These are phyloP conservation scores for Campaea margaritaria DNA, from an alignment of 2,888 invertebrate species.

Conservation along the genomic window DNA sequence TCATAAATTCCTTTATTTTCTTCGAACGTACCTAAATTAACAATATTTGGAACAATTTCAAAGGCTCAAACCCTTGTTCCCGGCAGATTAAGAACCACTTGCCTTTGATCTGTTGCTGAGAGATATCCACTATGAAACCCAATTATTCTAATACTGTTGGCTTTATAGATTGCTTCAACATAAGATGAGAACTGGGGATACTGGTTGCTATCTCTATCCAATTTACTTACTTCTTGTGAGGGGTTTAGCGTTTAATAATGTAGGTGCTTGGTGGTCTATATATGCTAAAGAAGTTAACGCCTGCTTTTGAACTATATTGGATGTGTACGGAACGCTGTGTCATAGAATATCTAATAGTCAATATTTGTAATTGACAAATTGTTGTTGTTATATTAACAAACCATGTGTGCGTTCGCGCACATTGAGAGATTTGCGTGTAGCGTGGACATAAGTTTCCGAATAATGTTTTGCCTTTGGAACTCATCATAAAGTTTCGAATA, in stretches of 20 bases:
- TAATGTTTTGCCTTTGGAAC: neutral
- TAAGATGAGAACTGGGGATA: slow-evolving; percentile 8
- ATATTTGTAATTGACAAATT: too few species aligned
- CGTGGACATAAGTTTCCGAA: too few species aligned
- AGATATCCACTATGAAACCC: slow-evolving; percentile 27
- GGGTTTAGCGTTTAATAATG: neutral
- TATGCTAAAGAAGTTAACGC: too few species aligned
- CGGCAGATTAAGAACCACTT: slow-evolving; percentile 28
- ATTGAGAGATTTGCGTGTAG: too few species aligned
- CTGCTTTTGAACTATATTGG: too few species aligned
- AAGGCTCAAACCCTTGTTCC: slow-evolving; percentile 18
- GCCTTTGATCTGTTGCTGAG: slow-evolving; percentile 27
- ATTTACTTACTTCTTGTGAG: slow-evolving; percentile 11
- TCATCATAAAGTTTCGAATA: neutral
- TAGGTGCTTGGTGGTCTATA: too few species aligned
- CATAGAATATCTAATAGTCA: too few species aligned
- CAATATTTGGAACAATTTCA: slow-evolving; percentile 25
- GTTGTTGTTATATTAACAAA: too few species aligned
- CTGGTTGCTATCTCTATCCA: slow-evolving; percentile 10
- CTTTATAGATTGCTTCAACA: slow-evolving; percentile 21
- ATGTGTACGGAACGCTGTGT: too few species aligned
- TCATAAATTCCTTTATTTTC: slow-evolving; percentile 31
- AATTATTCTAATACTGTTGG: slow-evolving; percentile 35
- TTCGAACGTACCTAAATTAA: slow-evolving; percentile 13
- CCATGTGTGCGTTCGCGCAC: too few species aligned